phyloP scores from a whole-genome alignment of 2,113 vertebrate species.

The Notechis scutatus region DNA sequence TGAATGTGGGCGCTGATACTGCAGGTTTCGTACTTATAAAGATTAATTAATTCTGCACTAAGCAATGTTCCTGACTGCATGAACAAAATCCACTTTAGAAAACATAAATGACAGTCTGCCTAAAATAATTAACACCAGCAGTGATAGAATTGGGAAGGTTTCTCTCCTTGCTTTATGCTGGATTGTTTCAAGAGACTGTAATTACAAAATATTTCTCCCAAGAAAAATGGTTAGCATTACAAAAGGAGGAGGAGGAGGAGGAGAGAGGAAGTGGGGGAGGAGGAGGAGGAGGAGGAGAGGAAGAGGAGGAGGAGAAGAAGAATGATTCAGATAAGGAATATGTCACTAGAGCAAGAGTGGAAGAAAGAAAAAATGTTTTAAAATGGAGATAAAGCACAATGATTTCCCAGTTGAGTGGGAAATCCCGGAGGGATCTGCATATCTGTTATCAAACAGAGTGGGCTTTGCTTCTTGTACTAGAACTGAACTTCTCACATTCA shows the following conservation, averaged over 20 bases:
- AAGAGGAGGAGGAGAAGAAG: not conserved
- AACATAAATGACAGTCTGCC: constrained; percentile 83
- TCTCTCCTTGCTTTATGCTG: constrained; percentile 63
- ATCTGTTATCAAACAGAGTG: not conserved
- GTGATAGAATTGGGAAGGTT: constrained; percentile 74
- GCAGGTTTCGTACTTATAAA: constrained; percentile 85
- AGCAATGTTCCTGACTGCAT: constrained; percentile 82
- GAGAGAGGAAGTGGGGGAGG: not conserved
- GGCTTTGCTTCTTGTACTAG: not conserved
- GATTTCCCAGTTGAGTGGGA: constrained; percentile 17
- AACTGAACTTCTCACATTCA: not conserved
- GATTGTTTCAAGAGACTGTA: constrained; percentile 64
- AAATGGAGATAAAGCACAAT: constrained; percentile 43
- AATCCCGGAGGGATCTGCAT: not conserved
- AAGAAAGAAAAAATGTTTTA: constrained; percentile 37
- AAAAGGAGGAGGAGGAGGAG: constrained; percentile 30
- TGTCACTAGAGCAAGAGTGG: constrained; percentile 39
- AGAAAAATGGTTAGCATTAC: constrained; percentile 66
- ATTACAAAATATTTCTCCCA: constrained; percentile 74
- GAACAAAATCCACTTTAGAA: constrained; percentile 82
- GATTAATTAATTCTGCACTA: constrained; percentile 85
- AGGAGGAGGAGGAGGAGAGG: not conserved
- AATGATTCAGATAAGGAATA: constrained; percentile 39
- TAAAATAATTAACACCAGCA: constrained; percentile 81
- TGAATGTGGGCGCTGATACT: constrained; percentile 78